Evolutionary conservation across 2,888 invertebrate genomes (phyloP), one percentile per base, ranked within the genome.

Genomic region (Eurytoma adleriae): DNA sequence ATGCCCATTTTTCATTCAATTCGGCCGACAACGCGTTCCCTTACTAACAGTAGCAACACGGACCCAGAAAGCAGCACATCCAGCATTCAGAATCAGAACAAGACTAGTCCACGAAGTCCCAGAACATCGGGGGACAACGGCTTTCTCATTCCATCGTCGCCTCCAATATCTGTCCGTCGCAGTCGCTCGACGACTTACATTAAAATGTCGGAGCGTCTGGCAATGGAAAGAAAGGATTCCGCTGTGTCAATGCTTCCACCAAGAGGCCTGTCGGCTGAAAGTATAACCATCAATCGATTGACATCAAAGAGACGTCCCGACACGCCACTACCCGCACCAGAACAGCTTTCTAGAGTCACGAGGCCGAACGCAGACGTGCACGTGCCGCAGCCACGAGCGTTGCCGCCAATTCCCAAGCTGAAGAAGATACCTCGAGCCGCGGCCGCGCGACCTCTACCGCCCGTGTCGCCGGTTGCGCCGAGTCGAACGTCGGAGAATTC

Each of bases 321-420:
- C 61, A 89, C 90, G 3, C 89, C 90, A 0, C 81, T 89, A 57
- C 89, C 89, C 1, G 82, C 75, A 1, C 68, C 75, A 7, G 86
- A 86, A 27, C 79, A 79, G 30, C 13, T 81, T 3, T 59, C 75
- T 0, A 68, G 70, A 52, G 10, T 57, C 0, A 50, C 48, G 1
- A 54, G 24, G n/a, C 5, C 75, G 5, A 70, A 48, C 10, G 3
- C 62, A 0, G 73, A 74, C 7, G 7, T 66, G 10, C 52, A 61
- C 10, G 62, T 57, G 72, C 72, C 57, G 1, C 50, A 64, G 13
- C 54, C 81, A 0, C 70, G 50, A 20, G 30, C 40, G 3, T 20
- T 74, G 7, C 69, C 69, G 1, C 30, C 72, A 0, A 18, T 73
- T 3, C 30, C 73, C 1, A 82, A 80, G 52, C 18, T 59, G 10